Percentiles rank a stretch among this genome's conserved stretches.
Conservation (phyloP, 2,113 vertebrate genomes). For the Menura novaehollandiae region DNA sequence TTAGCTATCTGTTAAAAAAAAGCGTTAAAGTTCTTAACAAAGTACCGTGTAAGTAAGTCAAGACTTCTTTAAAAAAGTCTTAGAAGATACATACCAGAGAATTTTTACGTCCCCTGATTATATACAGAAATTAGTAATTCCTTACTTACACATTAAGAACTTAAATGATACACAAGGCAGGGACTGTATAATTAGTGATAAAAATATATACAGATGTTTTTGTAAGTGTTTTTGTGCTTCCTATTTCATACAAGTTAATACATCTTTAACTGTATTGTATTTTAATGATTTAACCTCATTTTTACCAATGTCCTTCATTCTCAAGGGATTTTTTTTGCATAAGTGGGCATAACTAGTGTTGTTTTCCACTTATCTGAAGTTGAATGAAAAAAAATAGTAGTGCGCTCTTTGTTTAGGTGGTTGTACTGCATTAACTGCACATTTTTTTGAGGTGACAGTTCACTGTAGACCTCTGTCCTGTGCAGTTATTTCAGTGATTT, state of each 20-base stretch:
- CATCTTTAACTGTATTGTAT: background rate
- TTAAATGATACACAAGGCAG: background rate
- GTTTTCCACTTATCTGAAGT: background rate
- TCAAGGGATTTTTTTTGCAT: background rate
- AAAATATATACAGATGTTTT: background rate
- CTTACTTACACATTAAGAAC: background rate
- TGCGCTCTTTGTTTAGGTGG: fast-evolving
- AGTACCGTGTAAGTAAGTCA: background rate
- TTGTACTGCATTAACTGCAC: background rate
- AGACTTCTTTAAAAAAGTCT: background rate
- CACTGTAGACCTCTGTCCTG: background rate
- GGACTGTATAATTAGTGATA: background rate
- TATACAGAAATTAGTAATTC: background rate
- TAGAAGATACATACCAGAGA: background rate
- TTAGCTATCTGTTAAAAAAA: background rate
- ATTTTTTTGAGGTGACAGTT: background rate
- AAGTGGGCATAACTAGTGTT: background rate
- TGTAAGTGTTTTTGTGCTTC: background rate
- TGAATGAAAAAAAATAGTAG: background rate
- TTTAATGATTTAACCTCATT: background rate
- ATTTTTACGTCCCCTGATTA: background rate
- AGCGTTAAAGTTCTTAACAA: background rate
- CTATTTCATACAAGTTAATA: background rate
- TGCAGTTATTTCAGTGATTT: background rate
- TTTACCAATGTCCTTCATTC: background rate